Percentiles rank a stretch among this genome's conserved stretches.
Conservation (phyloP, 2,888 invertebrate genomes). For the Pterostichus niger region DNA sequence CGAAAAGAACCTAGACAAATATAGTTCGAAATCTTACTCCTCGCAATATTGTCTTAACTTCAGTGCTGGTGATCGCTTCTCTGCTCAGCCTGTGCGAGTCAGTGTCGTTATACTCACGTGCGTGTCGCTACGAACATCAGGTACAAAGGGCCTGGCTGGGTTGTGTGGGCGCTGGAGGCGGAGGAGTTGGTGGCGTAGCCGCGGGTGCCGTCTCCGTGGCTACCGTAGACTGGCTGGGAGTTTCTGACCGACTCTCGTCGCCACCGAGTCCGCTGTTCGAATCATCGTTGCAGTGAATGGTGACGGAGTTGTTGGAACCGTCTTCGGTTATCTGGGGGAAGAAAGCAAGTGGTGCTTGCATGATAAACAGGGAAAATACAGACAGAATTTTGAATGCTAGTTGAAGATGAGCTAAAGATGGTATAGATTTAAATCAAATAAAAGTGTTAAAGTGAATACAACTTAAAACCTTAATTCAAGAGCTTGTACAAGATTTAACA, state of each 20-base stretch:
- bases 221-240: conserved; percentile 59
- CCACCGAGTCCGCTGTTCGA: conserved; percentile 76
- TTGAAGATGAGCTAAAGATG: no score
- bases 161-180: conserved; percentile 70
- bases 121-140: conserved; percentile 71
- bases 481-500: no score
- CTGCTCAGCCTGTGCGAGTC: conserved; percentile 51
- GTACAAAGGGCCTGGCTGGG: conserved; percentile 72
- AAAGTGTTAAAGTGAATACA: no score
- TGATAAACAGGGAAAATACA: not conserved
- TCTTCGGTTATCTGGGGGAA: conserved; percentile 75
- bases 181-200: conserved; percentile 62
- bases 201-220: conserved; percentile 69
- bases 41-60: not conserved
- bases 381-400: not conserved
- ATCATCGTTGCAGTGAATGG: conserved; percentile 76
- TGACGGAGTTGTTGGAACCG: conserved; percentile 76
- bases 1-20: conserved; percentile 2
- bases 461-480: no score
- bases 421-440: no score
- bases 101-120: conserved; percentile 54
- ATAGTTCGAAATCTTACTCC: not conserved
- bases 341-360: not conserved
- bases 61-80: conserved; percentile 1
- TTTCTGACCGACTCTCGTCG: conserved; percentile 68